Percentiles rank a stretch among this genome's conserved stretches.
Evolutionary conservation across 2,113 vertebrate species (phyloP).

Genomic region (Anarrhichthys ocellatus): DNA sequence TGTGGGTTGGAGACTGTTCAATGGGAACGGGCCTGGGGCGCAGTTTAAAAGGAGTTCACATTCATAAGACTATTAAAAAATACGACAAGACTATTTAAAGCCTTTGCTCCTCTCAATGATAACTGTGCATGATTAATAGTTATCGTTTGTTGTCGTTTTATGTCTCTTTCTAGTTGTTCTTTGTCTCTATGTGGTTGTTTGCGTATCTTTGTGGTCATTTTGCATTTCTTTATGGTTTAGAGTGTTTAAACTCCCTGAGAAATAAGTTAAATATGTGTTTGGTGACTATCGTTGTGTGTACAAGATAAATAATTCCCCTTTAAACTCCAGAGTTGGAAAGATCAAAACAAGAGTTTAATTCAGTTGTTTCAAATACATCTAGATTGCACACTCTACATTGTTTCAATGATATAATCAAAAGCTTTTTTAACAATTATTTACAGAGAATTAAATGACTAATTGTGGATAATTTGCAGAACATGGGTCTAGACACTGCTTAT

Average conservation of each 20-base stretch:
- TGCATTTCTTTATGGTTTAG: not conserved
- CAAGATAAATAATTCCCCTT: not conserved
- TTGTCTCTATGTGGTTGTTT: not conserved
- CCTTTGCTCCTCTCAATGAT: not conserved
- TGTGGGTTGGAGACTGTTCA: not conserved
- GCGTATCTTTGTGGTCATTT: not conserved
- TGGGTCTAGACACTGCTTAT: conserved; percentile 30
- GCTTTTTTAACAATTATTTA: conserved; percentile 2
- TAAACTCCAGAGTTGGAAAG: not conserved
- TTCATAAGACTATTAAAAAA: not conserved
- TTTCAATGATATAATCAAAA: conserved; percentile 8
- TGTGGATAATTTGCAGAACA: conserved; percentile 18
- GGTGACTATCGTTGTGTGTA: not conserved
- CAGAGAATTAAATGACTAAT: conserved; percentile 17
- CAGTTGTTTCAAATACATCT: not conserved
- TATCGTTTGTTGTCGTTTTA: not conserved
- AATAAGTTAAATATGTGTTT: not conserved
- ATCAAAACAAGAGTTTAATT: not conserved
- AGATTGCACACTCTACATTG: not conserved
- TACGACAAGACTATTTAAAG: not conserved
- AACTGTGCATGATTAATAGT: not conserved
- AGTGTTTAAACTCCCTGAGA: not conserved
- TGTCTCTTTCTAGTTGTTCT: not conserved
- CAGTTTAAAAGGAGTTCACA: not conserved
- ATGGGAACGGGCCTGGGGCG: not conserved